Percentiles rank a stretch among this genome's conserved stretches.
Conservation (phyloP, 1,140 invertebrate species). For the Euborellia annulipes region DNA sequence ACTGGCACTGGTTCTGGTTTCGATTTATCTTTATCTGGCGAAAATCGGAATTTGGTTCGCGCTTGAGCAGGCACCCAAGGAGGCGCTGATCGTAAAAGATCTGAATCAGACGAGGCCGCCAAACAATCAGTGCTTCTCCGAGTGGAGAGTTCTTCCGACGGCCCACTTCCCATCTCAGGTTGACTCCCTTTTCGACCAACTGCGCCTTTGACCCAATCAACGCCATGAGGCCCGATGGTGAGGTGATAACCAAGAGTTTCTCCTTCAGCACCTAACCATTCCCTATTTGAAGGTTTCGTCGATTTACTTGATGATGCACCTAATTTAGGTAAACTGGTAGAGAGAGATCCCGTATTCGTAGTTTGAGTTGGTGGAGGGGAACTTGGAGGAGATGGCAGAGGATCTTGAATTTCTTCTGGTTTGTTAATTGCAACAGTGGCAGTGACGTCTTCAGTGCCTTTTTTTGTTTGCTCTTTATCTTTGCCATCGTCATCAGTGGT, state of each 20-base stretch:
- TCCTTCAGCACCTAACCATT: constrained; percentile 12
- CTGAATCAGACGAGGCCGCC: constrained; percentile 39
- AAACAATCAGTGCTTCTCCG: constrained; percentile 49
- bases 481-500: constrained; percentile 16
- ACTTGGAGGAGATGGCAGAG: constrained; percentile 4
- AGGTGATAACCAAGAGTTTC: constrained; percentile 31
- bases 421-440: constrained; percentile 8
- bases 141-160: constrained; percentile 30
- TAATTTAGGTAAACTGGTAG: too few species aligned
- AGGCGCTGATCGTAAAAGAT: constrained; percentile 34
- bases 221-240: constrained; percentile 43
- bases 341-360: too few species aligned
- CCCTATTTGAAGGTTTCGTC: constrained; percentile 5
- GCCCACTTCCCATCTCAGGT: constrained; percentile 27
- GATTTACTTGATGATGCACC: background rate
- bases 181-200: constrained; percentile 28
- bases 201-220: constrained; percentile 21
- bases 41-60: constrained; percentile 26
- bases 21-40: constrained; percentile 25
- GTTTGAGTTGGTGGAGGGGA: background rate
- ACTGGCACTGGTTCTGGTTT: constrained; percentile 16
- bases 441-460: constrained; percentile 12
- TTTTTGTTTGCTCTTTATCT: constrained; percentile 20
- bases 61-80: constrained; percentile 26
- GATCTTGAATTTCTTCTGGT: constrained; percentile 8